Evolutionary conservation across 2,797 vertebrate species (phyloP).

Genomic region (Lacerta viridis): DNA sequence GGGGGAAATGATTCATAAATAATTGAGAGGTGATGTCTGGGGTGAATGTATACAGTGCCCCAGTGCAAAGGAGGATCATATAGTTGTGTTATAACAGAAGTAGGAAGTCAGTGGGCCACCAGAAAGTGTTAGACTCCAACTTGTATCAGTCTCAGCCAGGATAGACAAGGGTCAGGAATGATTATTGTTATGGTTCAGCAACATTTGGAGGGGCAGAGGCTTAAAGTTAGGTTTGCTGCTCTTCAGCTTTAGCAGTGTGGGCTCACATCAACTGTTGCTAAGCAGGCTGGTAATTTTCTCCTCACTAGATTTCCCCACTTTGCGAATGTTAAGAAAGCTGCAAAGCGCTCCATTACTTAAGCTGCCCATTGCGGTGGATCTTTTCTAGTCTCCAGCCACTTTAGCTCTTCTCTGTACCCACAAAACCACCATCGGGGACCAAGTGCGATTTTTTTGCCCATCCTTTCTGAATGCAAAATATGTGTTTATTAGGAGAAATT

Average conservation of each 20-base stretch:
- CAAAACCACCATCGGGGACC: background rate
- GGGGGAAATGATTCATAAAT: conserved; percentile 71
- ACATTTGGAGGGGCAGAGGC: too few species aligned
- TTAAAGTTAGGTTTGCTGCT: conserved; percentile 2
- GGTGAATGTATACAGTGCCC: conserved; percentile 58
- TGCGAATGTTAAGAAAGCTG: background rate
- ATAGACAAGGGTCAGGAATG: too few species aligned
- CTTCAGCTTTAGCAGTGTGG: background rate
- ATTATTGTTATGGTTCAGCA: too few species aligned
- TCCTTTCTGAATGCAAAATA: too few species aligned
- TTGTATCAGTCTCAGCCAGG: too few species aligned
- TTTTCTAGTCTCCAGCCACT: background rate
- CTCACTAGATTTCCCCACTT: conserved; percentile 18
- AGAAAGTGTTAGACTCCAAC: too few species aligned
- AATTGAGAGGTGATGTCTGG: conserved; percentile 60
- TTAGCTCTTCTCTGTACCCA: background rate
- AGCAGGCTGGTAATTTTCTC: conserved; percentile 22
- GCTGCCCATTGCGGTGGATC: background rate
- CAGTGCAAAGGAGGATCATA: conserved; percentile 43
- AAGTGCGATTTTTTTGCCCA: too few species aligned
- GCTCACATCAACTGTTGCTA: background rate
- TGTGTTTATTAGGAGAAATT: too few species aligned
- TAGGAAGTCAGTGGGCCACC: too few species aligned
- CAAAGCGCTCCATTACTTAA: conserved; percentile 19
- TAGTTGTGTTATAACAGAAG: background rate